These are phyloP conservation scores for Grus americana DNA, from an alignment of 2,113 vertebrate species.

Conservation along the genomic window DNA sequence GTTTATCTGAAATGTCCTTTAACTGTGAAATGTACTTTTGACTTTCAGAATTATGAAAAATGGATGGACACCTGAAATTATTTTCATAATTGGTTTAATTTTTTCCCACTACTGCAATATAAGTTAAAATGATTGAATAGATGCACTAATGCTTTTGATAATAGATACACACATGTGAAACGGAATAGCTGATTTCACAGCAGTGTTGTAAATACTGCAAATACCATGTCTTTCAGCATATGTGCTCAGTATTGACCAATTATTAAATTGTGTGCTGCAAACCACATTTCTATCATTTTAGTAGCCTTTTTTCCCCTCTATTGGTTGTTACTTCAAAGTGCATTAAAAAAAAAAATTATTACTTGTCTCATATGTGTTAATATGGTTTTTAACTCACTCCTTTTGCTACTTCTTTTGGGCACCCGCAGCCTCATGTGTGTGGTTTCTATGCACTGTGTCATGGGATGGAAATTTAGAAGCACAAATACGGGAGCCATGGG, in stretches of 20 bases:
- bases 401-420: not conserved
- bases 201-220: not conserved
- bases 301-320: not conserved
- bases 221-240: not conserved
- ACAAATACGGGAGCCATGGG: not conserved
- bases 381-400: not conserved
- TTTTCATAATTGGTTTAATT: not conserved
- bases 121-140: not conserved
- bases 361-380: not conserved
- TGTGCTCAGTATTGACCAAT: not conserved
- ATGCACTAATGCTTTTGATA: not conserved
- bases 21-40: not conserved
- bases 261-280: not conserved
- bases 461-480: not conserved
- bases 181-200: not conserved
- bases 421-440: not conserved
- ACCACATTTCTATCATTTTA: not conserved
- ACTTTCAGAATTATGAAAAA: not conserved
- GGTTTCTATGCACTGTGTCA: not conserved
- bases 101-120: not conserved
- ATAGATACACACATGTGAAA: not conserved
- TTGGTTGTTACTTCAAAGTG: not conserved
- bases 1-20: not conserved
- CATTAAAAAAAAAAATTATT: not conserved
- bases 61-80: not conserved